Conservation (phyloP, 2,797 vertebrate species). For the Dermochelys coriacea region DNA sequence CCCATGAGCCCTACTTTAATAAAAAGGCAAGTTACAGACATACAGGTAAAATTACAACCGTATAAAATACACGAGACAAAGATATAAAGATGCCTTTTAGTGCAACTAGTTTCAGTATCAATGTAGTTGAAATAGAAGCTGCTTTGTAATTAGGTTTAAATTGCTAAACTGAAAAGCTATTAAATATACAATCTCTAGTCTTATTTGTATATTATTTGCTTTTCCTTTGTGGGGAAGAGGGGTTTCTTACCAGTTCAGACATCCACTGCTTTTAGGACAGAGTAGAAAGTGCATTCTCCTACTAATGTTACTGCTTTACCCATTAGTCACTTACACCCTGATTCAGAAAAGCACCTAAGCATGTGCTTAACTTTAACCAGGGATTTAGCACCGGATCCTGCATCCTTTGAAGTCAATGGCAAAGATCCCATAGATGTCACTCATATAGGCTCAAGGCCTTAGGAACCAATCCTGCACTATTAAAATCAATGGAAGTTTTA, state of each 20-base stretch:
- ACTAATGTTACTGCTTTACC: not conserved
- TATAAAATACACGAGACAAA: not conserved
- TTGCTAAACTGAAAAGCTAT: not conserved
- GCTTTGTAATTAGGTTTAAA: conserved; percentile 1
- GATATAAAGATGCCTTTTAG: not conserved
- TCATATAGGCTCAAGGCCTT: conserved; percentile 38
- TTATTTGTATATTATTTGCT: not conserved
- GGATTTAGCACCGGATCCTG: conserved; percentile 3
- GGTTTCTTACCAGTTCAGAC: not conserved
- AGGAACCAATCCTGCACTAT: not conserved
- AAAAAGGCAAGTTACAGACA: not conserved
- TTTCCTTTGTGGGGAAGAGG: not conserved
- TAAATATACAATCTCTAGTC: not conserved
- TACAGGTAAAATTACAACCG: not conserved
- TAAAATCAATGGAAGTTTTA: not conserved
- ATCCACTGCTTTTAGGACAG: conserved; percentile 7
- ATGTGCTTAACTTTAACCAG: conserved; percentile 27
- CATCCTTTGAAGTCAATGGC: conserved; percentile 46
- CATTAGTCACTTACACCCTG: not conserved
- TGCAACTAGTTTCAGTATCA: not conserved
- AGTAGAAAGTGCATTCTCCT: not conserved
- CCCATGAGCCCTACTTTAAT: not conserved
- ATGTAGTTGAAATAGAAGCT: not conserved
- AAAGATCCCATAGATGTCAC: conserved; percentile 42
- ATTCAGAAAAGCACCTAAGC: conserved; percentile 19